Evolutionary conservation across 2,888 invertebrate genomes (phyloP).

Genomic region (Drosophila buzzatii): DNA sequence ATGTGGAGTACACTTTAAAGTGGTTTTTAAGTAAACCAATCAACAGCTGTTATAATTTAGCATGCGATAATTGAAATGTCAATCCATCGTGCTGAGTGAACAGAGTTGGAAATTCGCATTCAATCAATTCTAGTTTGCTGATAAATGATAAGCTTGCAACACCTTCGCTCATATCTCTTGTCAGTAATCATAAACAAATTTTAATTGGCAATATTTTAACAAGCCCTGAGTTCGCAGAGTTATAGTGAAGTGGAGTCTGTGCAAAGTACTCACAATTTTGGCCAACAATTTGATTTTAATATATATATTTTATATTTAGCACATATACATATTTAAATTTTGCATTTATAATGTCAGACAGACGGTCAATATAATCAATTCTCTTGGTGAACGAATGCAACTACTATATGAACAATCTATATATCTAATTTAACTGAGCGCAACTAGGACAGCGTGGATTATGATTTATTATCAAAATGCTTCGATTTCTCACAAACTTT

Average conservation of each 20-base stretch:
- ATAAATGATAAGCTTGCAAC: neutral
- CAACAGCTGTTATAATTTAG: neutral
- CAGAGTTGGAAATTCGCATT: neutral
- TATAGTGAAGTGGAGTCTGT: neutral
- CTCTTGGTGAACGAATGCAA: neutral
- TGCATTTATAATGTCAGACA: neutral
- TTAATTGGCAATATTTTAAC: neutral
- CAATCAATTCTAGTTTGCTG: neutral
- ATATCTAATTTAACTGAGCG: slow-evolving; percentile 25
- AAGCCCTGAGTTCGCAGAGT: neutral
- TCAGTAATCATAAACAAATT: neutral
- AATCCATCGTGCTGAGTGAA: neutral
- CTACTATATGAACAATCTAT: slow-evolving; percentile 11
- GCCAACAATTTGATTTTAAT: neutral
- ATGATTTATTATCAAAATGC: slow-evolving; percentile 51
- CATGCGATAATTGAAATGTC: slow-evolving; percentile 5
- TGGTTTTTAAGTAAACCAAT: neutral
- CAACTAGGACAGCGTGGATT: slow-evolving; percentile 40
- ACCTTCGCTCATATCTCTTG: neutral
- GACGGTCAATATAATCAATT: slow-evolving; percentile 2
- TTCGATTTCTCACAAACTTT: slow-evolving; percentile 56
- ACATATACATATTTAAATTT: neutral
- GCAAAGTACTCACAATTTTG: neutral
- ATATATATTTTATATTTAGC: neutral
- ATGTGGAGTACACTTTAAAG: neutral